phyloP scores from a whole-genome alignment of 1,140 invertebrate genomes.

The Whitmania pigra region DNA sequence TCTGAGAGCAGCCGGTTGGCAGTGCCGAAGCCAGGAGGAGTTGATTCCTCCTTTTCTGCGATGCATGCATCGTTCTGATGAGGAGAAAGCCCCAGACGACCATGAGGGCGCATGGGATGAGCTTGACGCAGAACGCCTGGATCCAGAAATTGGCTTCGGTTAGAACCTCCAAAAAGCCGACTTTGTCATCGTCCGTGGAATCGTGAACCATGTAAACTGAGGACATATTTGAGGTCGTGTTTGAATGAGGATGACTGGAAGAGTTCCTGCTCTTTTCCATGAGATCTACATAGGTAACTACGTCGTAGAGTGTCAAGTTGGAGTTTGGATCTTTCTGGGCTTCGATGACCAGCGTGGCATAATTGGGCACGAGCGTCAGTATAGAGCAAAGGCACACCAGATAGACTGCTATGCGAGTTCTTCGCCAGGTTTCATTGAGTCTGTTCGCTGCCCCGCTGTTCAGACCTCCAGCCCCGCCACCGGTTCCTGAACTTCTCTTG shows the following conservation, averaged over 20 bases:
- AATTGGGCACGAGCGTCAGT: constrained; percentile 63
- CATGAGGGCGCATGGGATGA: constrained; percentile 43
- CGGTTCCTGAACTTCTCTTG: background rate
- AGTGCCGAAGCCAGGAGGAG: constrained; percentile 29
- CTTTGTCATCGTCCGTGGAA: background rate
- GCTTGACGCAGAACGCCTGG: constrained; percentile 35
- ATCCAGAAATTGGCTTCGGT: constrained; percentile 33
- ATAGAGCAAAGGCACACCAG: constrained; percentile 58
- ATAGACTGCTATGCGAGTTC: constrained; percentile 59
- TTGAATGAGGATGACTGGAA: background rate
- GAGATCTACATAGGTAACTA: constrained; percentile 13
- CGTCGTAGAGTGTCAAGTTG: constrained; percentile 24
- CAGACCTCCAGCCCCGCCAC: too few relatives aligned
- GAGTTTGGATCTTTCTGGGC: constrained; percentile 20
- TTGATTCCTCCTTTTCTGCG: background rate
- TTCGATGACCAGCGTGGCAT: constrained; percentile 29
- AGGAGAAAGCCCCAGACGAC: constrained; percentile 42
- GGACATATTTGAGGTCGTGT: background rate
- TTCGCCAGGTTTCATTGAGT: constrained; percentile 26
- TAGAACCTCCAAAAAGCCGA: constrained; percentile 21
- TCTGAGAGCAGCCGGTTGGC: constrained; percentile 30
- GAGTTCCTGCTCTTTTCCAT: background rate
- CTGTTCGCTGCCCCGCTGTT: background rate
- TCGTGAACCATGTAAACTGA: background rate
- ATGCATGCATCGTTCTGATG: constrained; percentile 33